phyloP scores from a whole-genome alignment of 2,888 invertebrate genomes.

The Troides oblongomaculatus region DNA sequence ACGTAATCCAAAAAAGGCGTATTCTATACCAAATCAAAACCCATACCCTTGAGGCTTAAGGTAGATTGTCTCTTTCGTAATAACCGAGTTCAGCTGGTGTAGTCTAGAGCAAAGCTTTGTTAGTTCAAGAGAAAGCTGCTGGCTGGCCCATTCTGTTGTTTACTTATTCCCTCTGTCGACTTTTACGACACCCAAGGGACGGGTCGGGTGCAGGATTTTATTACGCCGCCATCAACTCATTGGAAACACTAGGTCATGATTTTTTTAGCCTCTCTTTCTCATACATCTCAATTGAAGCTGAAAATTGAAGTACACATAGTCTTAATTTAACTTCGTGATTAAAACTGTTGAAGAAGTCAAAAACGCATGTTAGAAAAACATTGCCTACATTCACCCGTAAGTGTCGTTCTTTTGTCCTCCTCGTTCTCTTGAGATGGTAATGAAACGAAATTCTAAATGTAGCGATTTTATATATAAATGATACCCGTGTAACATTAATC shows the following conservation, averaged over 20 bases:
- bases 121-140: constrained; percentile 21
- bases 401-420: not conserved
- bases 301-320: not conserved
- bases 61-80: constrained; percentile 10
- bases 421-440: not conserved
- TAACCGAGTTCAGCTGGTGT: constrained; percentile 8
- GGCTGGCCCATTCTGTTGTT: constrained; percentile 13
- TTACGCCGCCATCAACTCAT: constrained; percentile 12
- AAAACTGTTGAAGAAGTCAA: too few relatives aligned
- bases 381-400: too few relatives aligned
- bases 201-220: constrained; percentile 11
- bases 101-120: constrained; percentile 11
- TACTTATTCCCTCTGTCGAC: constrained; percentile 17
- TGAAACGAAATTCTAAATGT: not conserved
- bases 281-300: not conserved
- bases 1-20: not conserved
- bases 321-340: too few relatives aligned
- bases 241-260: constrained; percentile 3
- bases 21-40: not conserved
- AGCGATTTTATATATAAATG: not conserved
- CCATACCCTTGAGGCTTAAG: not conserved
- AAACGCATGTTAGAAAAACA: too few relatives aligned
- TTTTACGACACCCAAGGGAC: constrained; percentile 10
- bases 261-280: not conserved
- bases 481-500: not conserved